A percentile compares a stretch with the other conserved stretches of the same genome.
These are phyloP conservation scores for Heliothis subflexa DNA, from an alignment of 1,140 invertebrate genomes.

Conservation along the genomic window DNA sequence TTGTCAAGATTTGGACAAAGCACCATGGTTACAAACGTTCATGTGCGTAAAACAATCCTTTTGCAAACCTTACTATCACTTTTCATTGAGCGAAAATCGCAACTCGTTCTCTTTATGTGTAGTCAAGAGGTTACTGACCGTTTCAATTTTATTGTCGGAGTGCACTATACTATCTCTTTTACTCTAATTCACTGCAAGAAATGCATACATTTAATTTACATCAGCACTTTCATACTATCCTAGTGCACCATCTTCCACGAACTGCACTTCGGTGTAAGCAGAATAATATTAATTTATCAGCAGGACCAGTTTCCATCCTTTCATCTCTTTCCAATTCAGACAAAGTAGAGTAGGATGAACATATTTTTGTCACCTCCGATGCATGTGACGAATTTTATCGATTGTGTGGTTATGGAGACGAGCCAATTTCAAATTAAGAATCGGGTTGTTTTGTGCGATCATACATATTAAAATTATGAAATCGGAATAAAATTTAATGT, in stretches of 20 bases:
- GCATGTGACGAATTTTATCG: not conserved
- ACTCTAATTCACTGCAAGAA: not conserved
- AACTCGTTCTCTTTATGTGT: not conserved
- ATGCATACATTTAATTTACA: not conserved
- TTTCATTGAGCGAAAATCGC: not conserved
- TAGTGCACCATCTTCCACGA: not conserved
- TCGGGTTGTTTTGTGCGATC: not conserved
- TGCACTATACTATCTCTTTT: not conserved
- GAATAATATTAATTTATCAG: not conserved
- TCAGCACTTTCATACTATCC: not conserved
- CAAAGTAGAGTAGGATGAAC: not conserved
- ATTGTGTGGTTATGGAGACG: conserved; percentile 4
- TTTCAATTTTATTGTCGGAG: not conserved
- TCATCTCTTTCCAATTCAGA: conserved; percentile 3
- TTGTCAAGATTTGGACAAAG: no score
- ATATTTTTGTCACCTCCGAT: not conserved
- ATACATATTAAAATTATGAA: not conserved
- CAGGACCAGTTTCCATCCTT: not conserved
- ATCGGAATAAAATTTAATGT: not conserved
- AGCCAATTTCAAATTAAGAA: conserved; percentile 11
- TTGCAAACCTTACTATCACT: no score
- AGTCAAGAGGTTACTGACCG: not conserved
- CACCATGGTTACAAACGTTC: no score
- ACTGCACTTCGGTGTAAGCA: not conserved
- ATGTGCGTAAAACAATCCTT: no score